Percentiles rank a stretch among this genome's conserved stretches.
Evolutionary conservation across 92 coral and sea anemone species (phyloP).

Genomic region (Porites rus): DNA sequence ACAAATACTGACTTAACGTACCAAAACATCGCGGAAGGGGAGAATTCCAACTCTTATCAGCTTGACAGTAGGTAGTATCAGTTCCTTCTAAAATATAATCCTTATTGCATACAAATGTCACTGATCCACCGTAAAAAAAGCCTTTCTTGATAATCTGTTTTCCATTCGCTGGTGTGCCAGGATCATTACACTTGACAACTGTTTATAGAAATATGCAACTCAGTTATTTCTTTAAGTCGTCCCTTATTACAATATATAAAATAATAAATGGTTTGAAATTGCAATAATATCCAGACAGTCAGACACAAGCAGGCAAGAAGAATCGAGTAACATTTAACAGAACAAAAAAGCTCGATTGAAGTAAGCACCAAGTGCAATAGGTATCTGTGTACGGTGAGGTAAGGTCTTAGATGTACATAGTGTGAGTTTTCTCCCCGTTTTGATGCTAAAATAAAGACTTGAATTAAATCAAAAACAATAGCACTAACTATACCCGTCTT

Average conservation of each 20-base stretch:
- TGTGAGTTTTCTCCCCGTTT: too few relatives aligned
- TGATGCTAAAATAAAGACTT: too few relatives aligned
- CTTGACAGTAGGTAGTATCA: conserved; percentile 42
- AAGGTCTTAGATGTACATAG: too few relatives aligned
- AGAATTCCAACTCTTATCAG: conserved; percentile 49
- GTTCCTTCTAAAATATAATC: conserved; percentile 47
- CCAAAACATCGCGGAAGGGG: conserved; percentile 52
- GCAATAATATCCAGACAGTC: too few relatives aligned
- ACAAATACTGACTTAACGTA: background rate
- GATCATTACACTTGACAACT: conserved; percentile 51
- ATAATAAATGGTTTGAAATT: too few relatives aligned
- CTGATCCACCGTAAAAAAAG: conserved; percentile 56
- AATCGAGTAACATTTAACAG: too few relatives aligned
- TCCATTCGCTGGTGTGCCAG: conserved; percentile 52
- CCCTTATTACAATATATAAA: background rate
- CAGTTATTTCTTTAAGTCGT: background rate
- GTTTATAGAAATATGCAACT: background rate
- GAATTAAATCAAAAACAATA: too few relatives aligned
- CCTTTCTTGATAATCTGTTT: conserved; percentile 15
- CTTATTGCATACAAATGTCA: conserved; percentile 47
- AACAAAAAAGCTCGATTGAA: too few relatives aligned
- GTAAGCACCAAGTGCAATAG: too few relatives aligned
- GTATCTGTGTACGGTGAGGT: too few relatives aligned
- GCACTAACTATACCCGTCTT: too few relatives aligned
- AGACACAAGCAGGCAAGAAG: too few relatives aligned